Evolutionary conservation across 2,888 invertebrate species (phyloP).

Genomic region (Scaeva pyrastri): DNA sequence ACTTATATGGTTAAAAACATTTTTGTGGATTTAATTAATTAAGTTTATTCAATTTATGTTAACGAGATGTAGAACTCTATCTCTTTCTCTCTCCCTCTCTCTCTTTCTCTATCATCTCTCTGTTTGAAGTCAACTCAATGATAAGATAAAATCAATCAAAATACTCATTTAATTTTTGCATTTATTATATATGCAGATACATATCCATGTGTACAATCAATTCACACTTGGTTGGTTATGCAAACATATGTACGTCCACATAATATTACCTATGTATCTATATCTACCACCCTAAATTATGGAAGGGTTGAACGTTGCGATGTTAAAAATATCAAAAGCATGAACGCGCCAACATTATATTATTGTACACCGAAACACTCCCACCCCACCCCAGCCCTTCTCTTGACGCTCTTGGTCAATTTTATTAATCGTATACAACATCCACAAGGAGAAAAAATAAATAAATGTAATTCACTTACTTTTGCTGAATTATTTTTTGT

Average conservation of each 20-base stretch:
- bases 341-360: conserved; percentile 32
- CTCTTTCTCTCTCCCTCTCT: no score
- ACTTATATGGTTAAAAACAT: not conserved
- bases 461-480: conserved; percentile 66
- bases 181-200: not conserved
- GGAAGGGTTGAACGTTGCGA: conserved; percentile 41
- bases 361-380: not conserved
- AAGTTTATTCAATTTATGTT: conserved; percentile 22
- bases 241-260: no score
- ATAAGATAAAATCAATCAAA: conserved; percentile 60
- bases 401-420: conserved; percentile 36
- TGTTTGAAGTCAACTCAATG: conserved; percentile 27
- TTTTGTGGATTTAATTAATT: conserved; percentile 19
- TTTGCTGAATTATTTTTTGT: conserved; percentile 59
- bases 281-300: conserved; percentile 25
- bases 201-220: no score
- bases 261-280: not conserved
- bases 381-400: not conserved
- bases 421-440: conserved; percentile 63
- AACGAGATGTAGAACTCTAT: not conserved
- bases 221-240: no score
- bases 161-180: conserved; percentile 36
- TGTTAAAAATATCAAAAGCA: conserved; percentile 25
- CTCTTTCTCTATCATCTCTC: no score
- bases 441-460: conserved; percentile 16